A percentile compares a stretch with the other conserved stretches of the same genome.
Conservation (phyloP, 1,140 invertebrate species). For the Micrasema longulum region DNA sequence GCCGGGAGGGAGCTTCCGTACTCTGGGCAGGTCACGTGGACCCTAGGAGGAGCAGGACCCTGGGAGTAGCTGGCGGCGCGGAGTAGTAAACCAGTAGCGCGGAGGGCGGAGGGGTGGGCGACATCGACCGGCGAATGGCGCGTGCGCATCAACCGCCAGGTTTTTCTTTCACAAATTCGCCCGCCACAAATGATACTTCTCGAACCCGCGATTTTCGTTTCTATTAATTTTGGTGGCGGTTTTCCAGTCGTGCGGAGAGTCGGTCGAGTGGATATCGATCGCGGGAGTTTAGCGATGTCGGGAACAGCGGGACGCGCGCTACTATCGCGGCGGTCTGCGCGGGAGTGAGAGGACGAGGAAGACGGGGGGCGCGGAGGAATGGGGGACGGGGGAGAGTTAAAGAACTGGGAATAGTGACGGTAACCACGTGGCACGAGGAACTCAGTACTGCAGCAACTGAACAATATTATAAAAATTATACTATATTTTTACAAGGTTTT, state of each 20-base stretch:
- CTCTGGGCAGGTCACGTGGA: too few relatives aligned
- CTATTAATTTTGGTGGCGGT: background rate
- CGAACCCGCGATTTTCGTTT: background rate
- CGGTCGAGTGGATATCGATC: slow-evolving; percentile 26
- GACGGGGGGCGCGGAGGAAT: background rate
- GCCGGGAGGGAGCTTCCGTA: too few relatives aligned
- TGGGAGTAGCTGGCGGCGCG: too few relatives aligned
- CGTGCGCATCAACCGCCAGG: slow-evolving; percentile 19
- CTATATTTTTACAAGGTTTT: too few relatives aligned
- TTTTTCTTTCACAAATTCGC: slow-evolving; percentile 44
- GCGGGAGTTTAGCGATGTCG: slow-evolving; percentile 2
- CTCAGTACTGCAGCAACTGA: slow-evolving; percentile 2
- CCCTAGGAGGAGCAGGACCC: too few relatives aligned
- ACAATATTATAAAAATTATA: too few relatives aligned
- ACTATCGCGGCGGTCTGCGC: slow-evolving; percentile 17
- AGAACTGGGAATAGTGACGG: slow-evolving; percentile 3
- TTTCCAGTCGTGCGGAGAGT: background rate
- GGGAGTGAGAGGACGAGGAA: slow-evolving; percentile 17
- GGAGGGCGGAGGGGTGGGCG: slow-evolving; percentile 2
- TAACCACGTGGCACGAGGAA: background rate
- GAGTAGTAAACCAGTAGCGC: too few relatives aligned
- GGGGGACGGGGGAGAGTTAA: slow-evolving; percentile 1
- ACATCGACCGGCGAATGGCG: slow-evolving; percentile 32
- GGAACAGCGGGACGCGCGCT: slow-evolving; percentile 1
- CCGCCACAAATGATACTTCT: slow-evolving; percentile 27